Conservation (phyloP, 2,113 vertebrate species). For the Gobius niger region DNA sequence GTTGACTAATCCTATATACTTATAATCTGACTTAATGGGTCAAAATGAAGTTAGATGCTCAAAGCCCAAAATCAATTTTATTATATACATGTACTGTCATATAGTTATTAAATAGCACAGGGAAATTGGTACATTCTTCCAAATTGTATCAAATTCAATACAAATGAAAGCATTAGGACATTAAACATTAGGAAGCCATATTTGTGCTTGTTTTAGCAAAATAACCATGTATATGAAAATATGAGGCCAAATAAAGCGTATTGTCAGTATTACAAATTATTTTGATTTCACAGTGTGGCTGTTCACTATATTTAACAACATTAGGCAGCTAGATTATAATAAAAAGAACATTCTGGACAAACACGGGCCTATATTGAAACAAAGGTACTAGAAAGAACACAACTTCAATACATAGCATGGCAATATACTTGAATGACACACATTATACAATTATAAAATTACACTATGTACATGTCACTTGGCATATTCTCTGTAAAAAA, state of each 20-base stretch:
- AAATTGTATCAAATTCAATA: constrained; percentile 53
- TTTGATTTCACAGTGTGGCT: constrained; percentile 64
- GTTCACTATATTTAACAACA: constrained; percentile 38
- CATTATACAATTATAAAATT: constrained; percentile 66
- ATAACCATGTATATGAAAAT: constrained; percentile 19
- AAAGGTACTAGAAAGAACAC: constrained; percentile 74
- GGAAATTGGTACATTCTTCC: constrained; percentile 53
- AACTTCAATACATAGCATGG: constrained; percentile 83
- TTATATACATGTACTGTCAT: constrained; percentile 65
- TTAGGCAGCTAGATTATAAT: constrained; percentile 40
- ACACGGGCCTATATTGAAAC: constrained; percentile 43
- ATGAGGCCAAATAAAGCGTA: constrained; percentile 54
- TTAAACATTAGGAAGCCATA: constrained; percentile 30
- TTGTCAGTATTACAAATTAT: constrained; percentile 32
- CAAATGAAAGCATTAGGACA: constrained; percentile 48
- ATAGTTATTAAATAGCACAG: constrained; percentile 74
- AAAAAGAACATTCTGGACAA: constrained; percentile 40
- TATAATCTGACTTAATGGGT: too few species aligned
- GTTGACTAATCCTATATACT: too few species aligned
- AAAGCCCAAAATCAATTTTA: constrained; percentile 61
- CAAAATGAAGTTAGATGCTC: constrained; percentile 9
- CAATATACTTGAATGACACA: constrained; percentile 68
- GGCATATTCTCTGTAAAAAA: constrained; percentile 16
- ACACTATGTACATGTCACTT: constrained; percentile 53
- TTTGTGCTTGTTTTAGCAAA: constrained; percentile 35